These are phyloP conservation scores for Corythoichthys intestinalis DNA, from an alignment of 2,113 vertebrate species.

Conservation along the genomic window DNA sequence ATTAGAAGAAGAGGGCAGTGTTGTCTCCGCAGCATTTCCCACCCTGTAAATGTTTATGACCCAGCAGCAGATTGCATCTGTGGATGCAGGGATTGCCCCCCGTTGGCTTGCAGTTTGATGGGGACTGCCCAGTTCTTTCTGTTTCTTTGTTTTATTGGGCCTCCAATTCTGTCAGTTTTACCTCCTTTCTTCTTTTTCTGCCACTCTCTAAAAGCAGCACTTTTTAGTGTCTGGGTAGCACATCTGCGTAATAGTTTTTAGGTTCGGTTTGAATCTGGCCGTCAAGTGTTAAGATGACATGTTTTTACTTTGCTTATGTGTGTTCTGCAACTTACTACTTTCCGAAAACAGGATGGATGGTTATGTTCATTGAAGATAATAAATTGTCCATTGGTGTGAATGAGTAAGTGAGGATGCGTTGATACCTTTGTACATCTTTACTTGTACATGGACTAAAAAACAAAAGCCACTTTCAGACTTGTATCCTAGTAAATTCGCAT, in stretches of 20 bases:
- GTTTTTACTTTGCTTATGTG: no score
- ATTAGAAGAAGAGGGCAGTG: slow-evolving; percentile 42
- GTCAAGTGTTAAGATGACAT: background rate
- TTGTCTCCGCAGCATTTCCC: slow-evolving; percentile 56
- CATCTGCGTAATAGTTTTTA: background rate
- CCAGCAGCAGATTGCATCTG: slow-evolving; percentile 65
- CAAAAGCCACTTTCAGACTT: no score
- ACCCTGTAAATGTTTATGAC: slow-evolving; percentile 72
- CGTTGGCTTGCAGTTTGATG: slow-evolving; percentile 69
- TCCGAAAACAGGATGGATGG: no score
- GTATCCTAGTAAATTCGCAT: no score
- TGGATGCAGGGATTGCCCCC: slow-evolving; percentile 67
- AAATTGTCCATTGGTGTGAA: no score
- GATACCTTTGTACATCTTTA: no score
- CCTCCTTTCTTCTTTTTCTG: slow-evolving; percentile 8
- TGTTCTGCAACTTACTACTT: background rate
- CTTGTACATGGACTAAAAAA: no score
- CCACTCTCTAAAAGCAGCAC: background rate
- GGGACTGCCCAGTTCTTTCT: slow-evolving; percentile 53
- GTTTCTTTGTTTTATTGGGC: slow-evolving; percentile 64
- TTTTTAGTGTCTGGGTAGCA: background rate
- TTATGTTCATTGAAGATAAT: no score
- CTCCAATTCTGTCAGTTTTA: slow-evolving; percentile 57
- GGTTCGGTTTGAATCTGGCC: background rate
- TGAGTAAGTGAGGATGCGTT: no score